Evolutionary conservation across 37 sponge, comb jelly and placozoan species (phyloP), one percentile per base, ranked within the genome.

Genomic region (Ephydatia muelleri): DNA sequence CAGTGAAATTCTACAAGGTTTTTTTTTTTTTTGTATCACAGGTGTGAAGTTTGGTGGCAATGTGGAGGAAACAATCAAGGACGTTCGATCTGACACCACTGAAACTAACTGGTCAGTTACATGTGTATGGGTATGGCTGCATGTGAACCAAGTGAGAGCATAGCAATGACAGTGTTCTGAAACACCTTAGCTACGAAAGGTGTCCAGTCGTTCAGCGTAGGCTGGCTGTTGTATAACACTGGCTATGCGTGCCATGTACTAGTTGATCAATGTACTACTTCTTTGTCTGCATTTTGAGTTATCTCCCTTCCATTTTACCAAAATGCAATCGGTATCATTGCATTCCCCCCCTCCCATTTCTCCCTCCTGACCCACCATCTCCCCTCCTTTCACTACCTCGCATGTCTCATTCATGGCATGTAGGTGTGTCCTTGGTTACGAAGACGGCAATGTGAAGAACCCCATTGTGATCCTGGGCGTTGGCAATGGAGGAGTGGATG

Each of bases 391-490:
- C 79, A 40, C 57, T 26, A 29, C 25, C 26, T 11, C 14, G 8
- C 37, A n/a, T 26, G 29, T n/a, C 12, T 22, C 31, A 32, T 48
- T 76, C 33, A 37, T 27, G 12, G 8, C 34, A 64, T 78, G 32
- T 43, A 95, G 96, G 96, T 90, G 90, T 85, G 83, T 80, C 4
- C 78, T 80, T 40, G 85, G 79, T 4, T 95, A 93, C 78, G 72
- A 72, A 0, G 88, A 82, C 23, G 78, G 85, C 39, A 80, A 89
- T 19, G 36, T 85, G 2, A 95, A 87, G 79, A 93, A 95, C 14
- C 91, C 96, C 3, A 74, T 93, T 47, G 71, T 67, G 0, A 67
- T 93, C 27, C 65, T 82, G 23, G 88, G 80, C 30, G 38, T 75
- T 31, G 95, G 95, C 23, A 47, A 74, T 40, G 81, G 64, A 36